Evolutionary conservation across 2,113 vertebrate species (phyloP), one percentile per base, ranked within the genome.

Genomic region (Cyphomyrus discorhynchus): DNA sequence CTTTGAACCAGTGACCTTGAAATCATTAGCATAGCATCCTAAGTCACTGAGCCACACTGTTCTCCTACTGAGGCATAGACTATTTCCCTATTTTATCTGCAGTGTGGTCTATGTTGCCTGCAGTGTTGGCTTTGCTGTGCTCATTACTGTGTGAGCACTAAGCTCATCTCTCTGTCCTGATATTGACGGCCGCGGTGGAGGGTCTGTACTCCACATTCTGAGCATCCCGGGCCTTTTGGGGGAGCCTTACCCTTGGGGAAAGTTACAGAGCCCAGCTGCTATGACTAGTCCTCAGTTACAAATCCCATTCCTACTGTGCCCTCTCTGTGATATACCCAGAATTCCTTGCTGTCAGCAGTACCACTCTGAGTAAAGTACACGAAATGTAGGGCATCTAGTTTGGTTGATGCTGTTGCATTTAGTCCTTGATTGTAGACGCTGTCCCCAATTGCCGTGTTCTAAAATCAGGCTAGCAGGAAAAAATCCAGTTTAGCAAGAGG

Each of bases 401-500:
- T 46, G 39, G 42, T 84, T 24, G 19, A n/a, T 84, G 35, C 82
- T 47, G 39, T 45, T 46, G 82, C 45, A 7, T 27, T 47, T 84
- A 84, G 45, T 9, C 42, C 82, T 84, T n/a, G 45, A 90, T 91
- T 86, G 66, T 45, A 45, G 88, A 50, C 39, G 21, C 50, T 82
- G 56, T 77, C 80, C 87, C 74, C 89, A 91, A 90, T 11, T 70
- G 74, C 90, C 85, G 90, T 89, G 92, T 91, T 92, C 91, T 85
- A 89, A 91, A 93, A 94, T 94, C 93, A 92, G 50, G 86, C 82
- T 27, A 42, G 31, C 27, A 50, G 45, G 45, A 47, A 92, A 90
- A 92, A 91, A 91, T 92, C 93, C 90, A 93, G 92, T 94, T 94
- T 93, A 80, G 89, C 21, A 19, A 11, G 39, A 84, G 90, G 92